Base-by-base conservation (phyloP, 1,140 invertebrate genomes). In the Polypedilum vanderplanki region DNA sequence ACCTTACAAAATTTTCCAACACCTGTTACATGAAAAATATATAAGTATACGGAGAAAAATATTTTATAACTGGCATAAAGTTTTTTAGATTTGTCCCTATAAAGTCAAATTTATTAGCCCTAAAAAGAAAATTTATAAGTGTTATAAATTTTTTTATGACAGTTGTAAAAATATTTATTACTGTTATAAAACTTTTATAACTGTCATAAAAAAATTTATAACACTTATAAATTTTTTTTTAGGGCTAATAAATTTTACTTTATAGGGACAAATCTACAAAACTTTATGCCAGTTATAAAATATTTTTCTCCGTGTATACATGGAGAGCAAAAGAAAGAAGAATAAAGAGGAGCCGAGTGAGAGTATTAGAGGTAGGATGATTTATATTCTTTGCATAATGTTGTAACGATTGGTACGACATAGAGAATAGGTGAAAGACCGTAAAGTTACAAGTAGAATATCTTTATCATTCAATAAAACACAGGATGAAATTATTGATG, bases 1-100 rank as follows among this genome's bases (percentile, higher is more conserved):
- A 70, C 65, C 65, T 22, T 18, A 22, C 65, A 22, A 70, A 70
- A 70, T 70, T 70, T 70, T 20, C 12, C 65, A 22, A 18, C 65
- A 70, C 65, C 65, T 70, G 65, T 70, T 70, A 70, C 65, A 70
- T 70, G 17, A 18, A 70, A 18, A 33, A 33, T 33, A 33, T 33
- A 33, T n/a, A n/a, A n/a, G n/a, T n/a, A n/a, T n/a, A n/a, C n/a
- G n/a, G n/a, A n/a, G n/a, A n/a, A n/a, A n/a, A n/a, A n/a, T n/a
- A n/a, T n/a, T n/a, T n/a, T n/a, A n/a, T n/a, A n/a, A n/a, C n/a
- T n/a, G n/a, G n/a, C n/a, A n/a, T n/a, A n/a, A n/a, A n/a, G n/a
- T n/a, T n/a, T n/a, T n/a, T n/a, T n/a, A n/a, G n/a, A n/a, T n/a
- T n/a, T n/a, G n/a, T n/a, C n/a, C n/a, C n/a, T n/a, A n/a, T n/a